phyloP scores from a whole-genome alignment of 1,140 invertebrate genomes.

The Diachasma alloeum region DNA sequence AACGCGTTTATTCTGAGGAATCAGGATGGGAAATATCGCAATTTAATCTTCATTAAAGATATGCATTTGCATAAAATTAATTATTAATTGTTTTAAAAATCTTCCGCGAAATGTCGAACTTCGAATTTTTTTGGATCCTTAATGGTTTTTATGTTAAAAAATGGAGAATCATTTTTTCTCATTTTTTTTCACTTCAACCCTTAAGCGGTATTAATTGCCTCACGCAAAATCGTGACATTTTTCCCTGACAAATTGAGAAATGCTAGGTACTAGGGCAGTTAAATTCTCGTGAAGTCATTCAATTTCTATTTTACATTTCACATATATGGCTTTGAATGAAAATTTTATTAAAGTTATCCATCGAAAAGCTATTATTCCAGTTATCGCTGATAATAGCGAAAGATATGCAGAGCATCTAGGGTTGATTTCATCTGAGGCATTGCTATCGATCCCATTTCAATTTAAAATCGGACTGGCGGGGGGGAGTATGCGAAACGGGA shows the following conservation, averaged over 20 bases:
- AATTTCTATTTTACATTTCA: no score
- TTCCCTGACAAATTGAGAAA: neutral
- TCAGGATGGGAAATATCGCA: neutral
- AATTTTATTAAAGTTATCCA: no score
- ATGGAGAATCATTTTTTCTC: no score
- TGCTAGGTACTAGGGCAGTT: neutral
- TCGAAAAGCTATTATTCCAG: neutral
- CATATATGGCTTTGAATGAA: no score
- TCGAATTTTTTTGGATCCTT: no score
- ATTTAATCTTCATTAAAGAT: no score
- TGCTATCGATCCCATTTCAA: conserved; percentile 22
- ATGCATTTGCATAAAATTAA: no score
- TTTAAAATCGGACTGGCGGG: conserved; percentile 9
- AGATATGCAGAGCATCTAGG: neutral
- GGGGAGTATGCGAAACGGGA: conserved; percentile 13
- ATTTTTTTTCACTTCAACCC: no score
- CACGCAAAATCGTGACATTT: neutral
- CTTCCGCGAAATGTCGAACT: no score
- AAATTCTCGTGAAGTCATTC: neutral
- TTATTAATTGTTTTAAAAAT: no score
- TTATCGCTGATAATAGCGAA: neutral
- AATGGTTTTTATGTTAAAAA: no score
- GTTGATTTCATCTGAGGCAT: neutral
- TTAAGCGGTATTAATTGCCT: neutral
- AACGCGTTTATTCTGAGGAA: no score